Evolutionary conservation across 2,797 vertebrate species (phyloP), one percentile per base, ranked within the genome.

Genomic region (Numenius phaeopus): DNA sequence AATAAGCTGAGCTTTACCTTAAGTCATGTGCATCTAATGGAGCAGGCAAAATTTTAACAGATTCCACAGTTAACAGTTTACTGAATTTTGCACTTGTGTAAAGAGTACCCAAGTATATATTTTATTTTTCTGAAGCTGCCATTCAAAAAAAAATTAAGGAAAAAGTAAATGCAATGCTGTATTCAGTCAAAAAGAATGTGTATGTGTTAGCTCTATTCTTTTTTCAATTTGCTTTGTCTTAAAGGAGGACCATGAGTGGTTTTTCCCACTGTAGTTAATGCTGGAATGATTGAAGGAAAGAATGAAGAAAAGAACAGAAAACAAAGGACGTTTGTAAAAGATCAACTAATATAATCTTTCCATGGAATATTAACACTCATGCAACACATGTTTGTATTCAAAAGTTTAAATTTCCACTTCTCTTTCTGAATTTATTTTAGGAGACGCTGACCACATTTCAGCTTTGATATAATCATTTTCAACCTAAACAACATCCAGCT

Each of bases 271-370:
- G 26, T 40, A 73, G 47, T 69, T 58, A 62, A 37, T 72, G 42
- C 58, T 93, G 75, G 73, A 84, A 87, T 46, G 44, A 83, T 18
- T 67, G 57, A 70, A 77, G 70, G 85, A 80, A 79, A 84, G 24
- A 90, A 85, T 82, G 76, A 95, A 82, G 18, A 78, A 71, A 79
- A 57, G 0, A 82, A 55, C 21, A 59, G 50, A 89, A 87, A 87
- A 90, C 66, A 96, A 91, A 92, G 58, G 24, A 12, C 11, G 55
- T 79, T 90, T 67, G 17, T 84, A 93, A 72, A 88, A 82, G 37
- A 81, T 39, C 10, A 39, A 71, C 27, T 72, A 76, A 44, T 49
- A 32, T n/a, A 88, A 59, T 84, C 58, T 88, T 59, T 34, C 29
- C 1, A 0, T 32, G 77, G 62, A 84, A 83, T 94, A 93, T 87